Evolutionary conservation across 1,140 invertebrate species (phyloP).

Genomic region (Choristoneura fumiferana): DNA sequence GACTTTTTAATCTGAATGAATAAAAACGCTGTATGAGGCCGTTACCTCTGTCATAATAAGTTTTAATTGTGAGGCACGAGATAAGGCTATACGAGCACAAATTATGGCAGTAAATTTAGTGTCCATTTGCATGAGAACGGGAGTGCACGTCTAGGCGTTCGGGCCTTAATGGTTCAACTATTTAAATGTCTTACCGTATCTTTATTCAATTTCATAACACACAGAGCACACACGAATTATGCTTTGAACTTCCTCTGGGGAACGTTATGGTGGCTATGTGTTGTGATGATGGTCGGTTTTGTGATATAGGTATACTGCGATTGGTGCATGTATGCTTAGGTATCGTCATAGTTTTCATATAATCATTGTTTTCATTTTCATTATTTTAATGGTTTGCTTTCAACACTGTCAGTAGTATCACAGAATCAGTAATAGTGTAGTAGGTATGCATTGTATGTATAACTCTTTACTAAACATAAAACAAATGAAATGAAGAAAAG

Average conservation of each 20-base stretch:
- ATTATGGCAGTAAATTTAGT: slow-evolving; percentile 48
- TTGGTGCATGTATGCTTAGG: too few species aligned
- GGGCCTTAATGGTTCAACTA: slow-evolving; percentile 53
- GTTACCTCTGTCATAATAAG: slow-evolving; percentile 30
- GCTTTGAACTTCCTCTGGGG: slow-evolving; percentile 26
- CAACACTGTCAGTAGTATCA: too few species aligned
- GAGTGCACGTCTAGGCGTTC: slow-evolving; percentile 33
- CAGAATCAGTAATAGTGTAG: too few species aligned
- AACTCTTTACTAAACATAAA: too few species aligned
- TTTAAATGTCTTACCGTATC: slow-evolving; percentile 59
- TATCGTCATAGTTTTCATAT: too few species aligned
- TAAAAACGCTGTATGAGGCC: slow-evolving; percentile 17
- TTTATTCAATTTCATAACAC: slow-evolving; percentile 52
- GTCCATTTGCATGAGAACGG: slow-evolving; percentile 55
- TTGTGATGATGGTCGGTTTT: too few species aligned
- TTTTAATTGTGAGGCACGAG: slow-evolving; percentile 40
- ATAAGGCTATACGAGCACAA: slow-evolving; percentile 40
- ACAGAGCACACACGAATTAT: slow-evolving; percentile 29
- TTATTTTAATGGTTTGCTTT: too few species aligned
- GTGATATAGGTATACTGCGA: too few species aligned
- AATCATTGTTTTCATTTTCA: too few species aligned
- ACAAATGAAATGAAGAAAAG: too few species aligned
- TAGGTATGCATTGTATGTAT: too few species aligned
- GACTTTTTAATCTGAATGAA: slow-evolving; percentile 1
- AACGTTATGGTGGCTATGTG: background rate